A percentile compares a stretch with the other conserved stretches of the same genome.
These are phyloP conservation scores for Cephalotes varians DNA, from an alignment of 2,888 invertebrate species.

Conservation along the genomic window DNA sequence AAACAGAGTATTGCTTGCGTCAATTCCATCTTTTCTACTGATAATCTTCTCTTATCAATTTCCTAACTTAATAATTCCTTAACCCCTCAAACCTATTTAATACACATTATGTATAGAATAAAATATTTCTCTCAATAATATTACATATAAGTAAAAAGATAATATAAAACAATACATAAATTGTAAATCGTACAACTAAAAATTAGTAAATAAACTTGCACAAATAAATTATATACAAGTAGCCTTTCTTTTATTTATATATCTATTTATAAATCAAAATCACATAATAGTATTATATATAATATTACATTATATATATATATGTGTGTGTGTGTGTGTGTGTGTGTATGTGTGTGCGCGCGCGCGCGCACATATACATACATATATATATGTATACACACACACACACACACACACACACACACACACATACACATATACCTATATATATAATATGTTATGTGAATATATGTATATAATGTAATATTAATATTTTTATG, in stretches of 20 bases:
- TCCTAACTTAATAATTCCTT: constrained; percentile 58
- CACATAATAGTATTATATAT: not conserved
- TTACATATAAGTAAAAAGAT: constrained; percentile 58
- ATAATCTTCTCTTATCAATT: constrained; percentile 63
- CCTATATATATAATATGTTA: constrained; percentile 29
- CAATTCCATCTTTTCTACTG: constrained; percentile 72
- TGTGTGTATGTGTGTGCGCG: too few species aligned
- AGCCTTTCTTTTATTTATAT: constrained; percentile 47
- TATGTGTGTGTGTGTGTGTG: too few species aligned
- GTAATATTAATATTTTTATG: constrained; percentile 55
- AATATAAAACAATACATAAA: constrained; percentile 60
- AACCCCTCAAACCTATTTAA: constrained; percentile 66
- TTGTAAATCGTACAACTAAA: constrained; percentile 60
- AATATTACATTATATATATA: constrained; percentile 32
- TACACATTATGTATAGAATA: not conserved
- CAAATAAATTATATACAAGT: constrained; percentile 76
- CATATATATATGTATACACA: too few species aligned
- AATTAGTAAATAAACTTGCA: constrained; percentile 65
- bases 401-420: too few species aligned
- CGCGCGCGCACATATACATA: too few species aligned
- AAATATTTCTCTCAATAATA: constrained; percentile 46
- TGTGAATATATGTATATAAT: not conserved
- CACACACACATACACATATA: too few species aligned
- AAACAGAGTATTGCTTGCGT: constrained; percentile 75
- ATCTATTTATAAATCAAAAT: too few species aligned